Conservation (phyloP, 2,113 vertebrate genomes). For the Coracopsis vasa region DNA sequence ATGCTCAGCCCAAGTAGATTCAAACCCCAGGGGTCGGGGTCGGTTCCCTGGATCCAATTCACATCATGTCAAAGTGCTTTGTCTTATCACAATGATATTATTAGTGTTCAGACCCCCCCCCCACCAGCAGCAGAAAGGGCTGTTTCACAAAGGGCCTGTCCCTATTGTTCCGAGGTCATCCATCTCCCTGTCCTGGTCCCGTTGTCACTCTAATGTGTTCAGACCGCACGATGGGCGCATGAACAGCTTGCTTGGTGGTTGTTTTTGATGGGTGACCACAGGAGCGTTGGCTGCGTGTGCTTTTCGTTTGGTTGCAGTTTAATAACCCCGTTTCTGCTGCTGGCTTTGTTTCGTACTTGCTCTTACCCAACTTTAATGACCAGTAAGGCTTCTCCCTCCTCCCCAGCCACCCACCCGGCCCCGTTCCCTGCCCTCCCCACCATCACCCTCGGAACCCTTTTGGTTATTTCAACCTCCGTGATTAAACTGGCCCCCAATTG, state of each 20-base stretch:
- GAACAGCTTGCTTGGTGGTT: constrained; percentile 39
- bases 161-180: constrained; percentile 40
- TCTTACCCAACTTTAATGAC: constrained; percentile 35
- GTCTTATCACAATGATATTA: background rate
- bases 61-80: background rate
- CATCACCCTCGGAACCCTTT: constrained; percentile 39
- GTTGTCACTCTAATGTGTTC: constrained; percentile 58
- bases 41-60: background rate
- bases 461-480: constrained; percentile 60
- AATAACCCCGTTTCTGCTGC: background rate
- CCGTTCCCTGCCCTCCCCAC: constrained; percentile 12
- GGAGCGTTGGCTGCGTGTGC: constrained; percentile 48
- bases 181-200: constrained; percentile 20
- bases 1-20: background rate
- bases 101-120: background rate
- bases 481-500: constrained; percentile 70
- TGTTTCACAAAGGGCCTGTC: background rate
- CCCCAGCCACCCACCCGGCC: constrained; percentile 41
- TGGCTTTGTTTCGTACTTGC: constrained; percentile 25
- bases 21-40: background rate
- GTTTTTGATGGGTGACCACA: constrained; percentile 11
- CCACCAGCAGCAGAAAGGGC: background rate
- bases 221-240: constrained; percentile 1
- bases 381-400: constrained; percentile 1
- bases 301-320: constrained; percentile 55